Evolutionary conservation across 2,888 invertebrate species (phyloP), one percentile per base, ranked within the genome.

Genomic region (Sylvicola cinctus): DNA sequence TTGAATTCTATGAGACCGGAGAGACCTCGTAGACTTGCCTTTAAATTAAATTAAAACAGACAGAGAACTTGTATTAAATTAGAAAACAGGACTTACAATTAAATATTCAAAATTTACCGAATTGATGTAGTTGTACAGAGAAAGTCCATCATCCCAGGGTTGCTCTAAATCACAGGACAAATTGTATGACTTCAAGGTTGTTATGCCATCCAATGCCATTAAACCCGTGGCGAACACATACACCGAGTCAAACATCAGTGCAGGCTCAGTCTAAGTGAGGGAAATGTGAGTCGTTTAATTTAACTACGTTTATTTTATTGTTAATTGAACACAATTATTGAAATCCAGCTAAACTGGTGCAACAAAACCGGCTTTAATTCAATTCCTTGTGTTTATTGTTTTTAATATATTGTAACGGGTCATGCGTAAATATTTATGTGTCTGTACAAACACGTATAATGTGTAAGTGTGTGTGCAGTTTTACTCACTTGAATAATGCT

Each of bases 1-100:
- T 74, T 74, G 60, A 91, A 90, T 41, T 81, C 74, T 33, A 91
- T 72, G 25, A 73, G 76, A 1, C 93, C 93, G 0, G 90, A 88
- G 31, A 91, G 58, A 0, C 91, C 91, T 45, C 79, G 76, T 29
- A 83, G 70, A 47, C 75, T 74, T 20, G 75, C 73, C 85, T 85
- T 59, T 10, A 20, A 30, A n/a, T n/a, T n/a, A n/a, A n/a, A n/a
- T n/a, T n/a, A n/a, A n/a, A n/a, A n/a, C n/a, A n/a, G n/a, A n/a
- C n/a, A n/a, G n/a, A n/a, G n/a, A n/a, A n/a, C n/a, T n/a, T n/a
- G n/a, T n/a, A n/a, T n/a, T n/a, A n/a, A n/a, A n/a, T n/a, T n/a
- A n/a, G n/a, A n/a, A n/a, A n/a, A n/a, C n/a, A n/a, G n/a, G n/a
- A n/a, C n/a, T n/a, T n/a, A n/a, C n/a, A n/a, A n/a, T n/a, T n/a